phyloP scores from a whole-genome alignment of 2,113 vertebrate species.

The Percopsis transmontana region DNA sequence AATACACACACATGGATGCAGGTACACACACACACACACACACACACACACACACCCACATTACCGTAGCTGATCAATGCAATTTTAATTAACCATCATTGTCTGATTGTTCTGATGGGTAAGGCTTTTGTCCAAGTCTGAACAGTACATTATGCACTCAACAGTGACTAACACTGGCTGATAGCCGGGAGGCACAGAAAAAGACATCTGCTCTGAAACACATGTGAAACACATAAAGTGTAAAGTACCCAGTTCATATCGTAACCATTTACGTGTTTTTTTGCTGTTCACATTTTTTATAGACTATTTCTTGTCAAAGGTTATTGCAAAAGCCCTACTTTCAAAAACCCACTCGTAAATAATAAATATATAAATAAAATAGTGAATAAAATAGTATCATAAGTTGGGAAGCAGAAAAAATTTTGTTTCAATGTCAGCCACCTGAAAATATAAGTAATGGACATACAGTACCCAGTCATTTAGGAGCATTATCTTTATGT shows the following conservation, averaged over 20 bases:
- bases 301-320: too few relatives aligned
- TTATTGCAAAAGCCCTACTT: too few relatives aligned
- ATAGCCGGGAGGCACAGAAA: conserved; percentile 46
- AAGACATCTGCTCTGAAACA: conserved; percentile 48
- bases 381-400: too few relatives aligned
- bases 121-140: conserved; percentile 42
- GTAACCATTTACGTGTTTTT: conserved; percentile 34
- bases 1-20: not conserved
- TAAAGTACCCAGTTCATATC: conserved; percentile 1
- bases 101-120: conserved; percentile 32
- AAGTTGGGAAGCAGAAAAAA: not conserved
- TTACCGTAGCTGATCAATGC: conserved; percentile 39
- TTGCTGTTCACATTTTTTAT: not conserved
- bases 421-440: not conserved
- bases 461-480: not conserved
- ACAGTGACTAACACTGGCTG: conserved; percentile 49
- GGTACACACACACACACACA: not conserved
- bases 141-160: conserved; percentile 42
- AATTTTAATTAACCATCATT: conserved; percentile 60
- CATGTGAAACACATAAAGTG: conserved; percentile 26
- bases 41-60: conserved; percentile 7
- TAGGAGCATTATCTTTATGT: not conserved
- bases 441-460: not conserved
- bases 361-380: too few relatives aligned
- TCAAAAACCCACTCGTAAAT: not conserved